Percentiles rank a stretch among this genome's conserved stretches.
Conservation (phyloP, 2,888 invertebrate genomes). For the Drosophila percnosoma region DNA sequence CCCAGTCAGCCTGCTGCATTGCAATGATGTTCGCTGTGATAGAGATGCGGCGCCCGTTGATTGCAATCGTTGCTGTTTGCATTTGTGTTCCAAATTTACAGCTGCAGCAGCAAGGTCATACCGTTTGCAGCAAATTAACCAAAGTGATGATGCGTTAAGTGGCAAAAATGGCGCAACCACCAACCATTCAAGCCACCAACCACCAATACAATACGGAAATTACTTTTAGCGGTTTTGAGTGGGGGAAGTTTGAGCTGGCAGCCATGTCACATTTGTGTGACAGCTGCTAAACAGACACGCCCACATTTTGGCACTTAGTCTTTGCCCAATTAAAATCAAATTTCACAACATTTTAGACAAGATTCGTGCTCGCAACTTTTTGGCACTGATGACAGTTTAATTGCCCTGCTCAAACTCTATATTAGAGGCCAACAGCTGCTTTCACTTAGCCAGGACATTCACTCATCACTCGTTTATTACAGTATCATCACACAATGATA, state of each 20-base stretch:
- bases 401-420: constrained; percentile 42
- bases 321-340: constrained; percentile 78
- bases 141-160: constrained; percentile 80
- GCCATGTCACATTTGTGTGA: constrained; percentile 42
- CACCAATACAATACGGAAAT: constrained; percentile 64
- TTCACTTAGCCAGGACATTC: constrained; percentile 52
- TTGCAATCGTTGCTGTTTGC: constrained; percentile 69
- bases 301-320: constrained; percentile 58
- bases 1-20: constrained; percentile 8
- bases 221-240: constrained; percentile 70
- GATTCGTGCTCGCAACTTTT: constrained; percentile 49
- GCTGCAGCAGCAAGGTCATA: constrained; percentile 70
- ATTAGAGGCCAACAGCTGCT: constrained; percentile 62
- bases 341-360: constrained; percentile 65
- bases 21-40: constrained; percentile 58
- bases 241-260: constrained; percentile 1
- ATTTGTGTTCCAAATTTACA: constrained; percentile 81
- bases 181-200: constrained; percentile 32
- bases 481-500: constrained; percentile 48
- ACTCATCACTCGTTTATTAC: constrained; percentile 38
- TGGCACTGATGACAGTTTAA: constrained; percentile 76
- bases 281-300: constrained; percentile 59
- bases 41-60: constrained; percentile 70
- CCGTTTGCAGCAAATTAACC: constrained; percentile 68
- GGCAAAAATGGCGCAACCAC: constrained; percentile 65